Evolutionary conservation across 2,888 invertebrate genomes (phyloP), one percentile per base, ranked within the genome.

Genomic region (Acrobasis repandana): DNA sequence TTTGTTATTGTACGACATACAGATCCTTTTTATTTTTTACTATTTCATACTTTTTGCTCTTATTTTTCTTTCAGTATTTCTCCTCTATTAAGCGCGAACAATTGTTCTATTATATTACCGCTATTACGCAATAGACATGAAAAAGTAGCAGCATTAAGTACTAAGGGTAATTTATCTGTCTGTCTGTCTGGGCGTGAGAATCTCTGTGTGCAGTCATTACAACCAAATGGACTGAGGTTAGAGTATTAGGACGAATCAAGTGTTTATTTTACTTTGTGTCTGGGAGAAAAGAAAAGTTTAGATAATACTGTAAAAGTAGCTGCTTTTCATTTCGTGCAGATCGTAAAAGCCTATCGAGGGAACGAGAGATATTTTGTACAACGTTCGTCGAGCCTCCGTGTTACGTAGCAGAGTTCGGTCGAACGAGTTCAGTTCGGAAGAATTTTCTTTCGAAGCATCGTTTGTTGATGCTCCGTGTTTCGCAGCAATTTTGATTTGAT

Each of bases 121-220:
- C 48, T 18, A 48, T 48, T 48, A 48, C 18, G 1, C 48, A 16
- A 10, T 18, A 48, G 48, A 48, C 48, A 48, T 48, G 48, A 48
- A 48, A 48, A 50, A 50, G 49, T 50, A 50, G 11, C 28, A 20
- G 28, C 49, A 50, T 50, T 50, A 50, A 50, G 49, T 50, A 28
- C 28, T 50, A 50, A 8, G 10, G 20, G 50, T 33, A 50, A 50
- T 50, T 50, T 33, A 33, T 50, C 50, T 50, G 50, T 50, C 28
- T 50, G 20, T 28, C 28, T 28, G 28, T 49, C 49, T 20, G 50
- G 28, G 33, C 50, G 50, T 50, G 50, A 33, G 50, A 50, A 28
- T 50, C 50, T 50, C 50, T 28, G 28, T 28, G 28, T 28, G 18
- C 8, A 20, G 49, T 3, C n/a, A 33, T 50, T 33, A 33, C 28